Evolutionary conservation across 2,888 invertebrate species (phyloP), one percentile per base, ranked within the genome.

Genomic region (Cartodere bifasciata): DNA sequence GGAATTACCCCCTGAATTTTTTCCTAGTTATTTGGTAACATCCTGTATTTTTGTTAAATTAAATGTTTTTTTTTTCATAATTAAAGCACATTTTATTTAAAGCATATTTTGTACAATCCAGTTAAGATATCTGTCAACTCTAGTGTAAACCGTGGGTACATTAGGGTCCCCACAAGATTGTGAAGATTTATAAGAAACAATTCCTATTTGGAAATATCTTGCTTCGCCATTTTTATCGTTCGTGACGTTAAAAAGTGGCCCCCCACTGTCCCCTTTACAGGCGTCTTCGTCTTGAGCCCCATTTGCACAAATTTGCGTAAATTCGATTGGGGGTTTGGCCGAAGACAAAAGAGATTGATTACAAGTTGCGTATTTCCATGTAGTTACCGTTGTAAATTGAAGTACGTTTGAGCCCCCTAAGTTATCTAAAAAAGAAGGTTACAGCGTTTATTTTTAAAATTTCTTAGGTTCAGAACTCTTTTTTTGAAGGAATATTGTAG

Each of bases 81-180:
- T n/a, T n/a, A n/a, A n/a, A n/a, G n/a, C n/a, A 20, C 20, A 7
- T 20, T 20, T 20, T 7, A 23, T 9, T 30, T 24, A 35, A 20
- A 29, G 26, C 4, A 61, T 56, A 55, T 56, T 60, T 11, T 64
- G 57, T 23, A 70, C 46, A 44, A 81, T 75, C 80, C 80, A 81
- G 34, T 70, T 63, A 17, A 73, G 49, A 48, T 72, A 80, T 9
- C 63, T 56, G 1, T 70, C 57, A 1, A 80, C 68, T 22, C 68
- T 63, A 0, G 78, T 79, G 50, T 80, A 81, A 3, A 82, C 70
- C 1, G 74, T 78, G 0, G 81, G 81, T 60, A 71, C 68, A 4
- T 67, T 68, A 13, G 63, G 58, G 4, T 54, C 52, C 23, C 64
- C 65, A 38, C 63, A 63, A 38, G 60, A 74, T 9, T 38, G 13